Evolutionary conservation across 2,888 invertebrate genomes (phyloP).

Genomic region (Drosophila monieri): DNA sequence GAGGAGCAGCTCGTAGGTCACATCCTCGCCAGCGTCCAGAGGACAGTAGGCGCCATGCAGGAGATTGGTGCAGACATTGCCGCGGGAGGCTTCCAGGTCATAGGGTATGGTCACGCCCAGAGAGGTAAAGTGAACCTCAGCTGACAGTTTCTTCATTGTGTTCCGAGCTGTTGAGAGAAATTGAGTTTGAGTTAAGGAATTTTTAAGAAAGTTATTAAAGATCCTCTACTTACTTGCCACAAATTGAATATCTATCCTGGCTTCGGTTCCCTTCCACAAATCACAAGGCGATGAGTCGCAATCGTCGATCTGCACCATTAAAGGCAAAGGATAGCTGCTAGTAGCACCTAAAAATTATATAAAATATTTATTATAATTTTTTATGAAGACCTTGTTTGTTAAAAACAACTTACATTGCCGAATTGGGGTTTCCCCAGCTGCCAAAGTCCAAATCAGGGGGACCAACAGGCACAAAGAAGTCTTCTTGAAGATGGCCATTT

Average conservation of each 20-base stretch:
- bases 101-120: conserved; percentile 67
- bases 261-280: conserved; percentile 57
- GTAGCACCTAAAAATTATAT: conserved; percentile 54
- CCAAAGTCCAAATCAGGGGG: conserved; percentile 33
- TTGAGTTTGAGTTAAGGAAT: neutral
- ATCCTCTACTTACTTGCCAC: conserved; percentile 70
- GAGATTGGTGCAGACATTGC: conserved; percentile 79
- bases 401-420: conserved; percentile 58
- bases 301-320: conserved; percentile 72
- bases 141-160: conserved; percentile 53
- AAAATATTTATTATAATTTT: neutral
- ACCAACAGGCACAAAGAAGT: conserved; percentile 38
- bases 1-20: conserved; percentile 79
- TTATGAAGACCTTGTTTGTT: conserved; percentile 1
- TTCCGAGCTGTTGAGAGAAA: conserved; percentile 55
- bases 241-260: conserved; percentile 77
- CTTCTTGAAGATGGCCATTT: conserved; percentile 35
- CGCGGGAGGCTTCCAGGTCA: conserved; percentile 59
- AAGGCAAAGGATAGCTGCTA: conserved; percentile 51
- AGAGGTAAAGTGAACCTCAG: conserved; percentile 63
- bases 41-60: conserved; percentile 82
- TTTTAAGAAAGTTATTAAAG: neutral
- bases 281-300: conserved; percentile 74
- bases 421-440: conserved; percentile 49
- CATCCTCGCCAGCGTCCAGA: conserved; percentile 79